These are phyloP conservation scores for Scaptomyza montana DNA, from an alignment of 1,140 invertebrate species.

Conservation along the genomic window DNA sequence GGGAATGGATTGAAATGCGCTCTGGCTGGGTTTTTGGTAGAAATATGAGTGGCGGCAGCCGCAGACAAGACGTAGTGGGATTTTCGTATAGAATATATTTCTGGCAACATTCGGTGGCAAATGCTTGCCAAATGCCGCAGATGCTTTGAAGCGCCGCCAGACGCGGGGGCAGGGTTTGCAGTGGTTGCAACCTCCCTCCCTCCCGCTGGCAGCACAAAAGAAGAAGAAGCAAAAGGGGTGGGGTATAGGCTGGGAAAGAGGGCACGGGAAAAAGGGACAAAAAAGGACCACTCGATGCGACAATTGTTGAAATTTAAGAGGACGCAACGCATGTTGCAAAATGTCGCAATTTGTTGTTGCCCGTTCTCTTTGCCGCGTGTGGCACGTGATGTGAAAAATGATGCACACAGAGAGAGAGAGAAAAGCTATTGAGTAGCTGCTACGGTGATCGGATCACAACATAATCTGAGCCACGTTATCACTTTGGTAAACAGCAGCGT, in stretches of 20 bases:
- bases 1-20: not conserved
- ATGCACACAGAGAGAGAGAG: constrained; percentile 38
- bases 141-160: constrained; percentile 60
- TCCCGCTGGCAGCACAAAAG: constrained; percentile 20
- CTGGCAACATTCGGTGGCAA: constrained; percentile 29
- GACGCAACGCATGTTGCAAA: constrained; percentile 70
- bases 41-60: constrained; percentile 44
- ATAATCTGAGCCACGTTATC: constrained; percentile 77
- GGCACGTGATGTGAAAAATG: constrained; percentile 77
- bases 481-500: constrained; percentile 70
- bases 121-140: constrained; percentile 55
- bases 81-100: constrained; percentile 27
- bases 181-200: constrained; percentile 2
- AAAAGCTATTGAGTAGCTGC: constrained; percentile 14
- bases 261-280: not conserved
- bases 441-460: constrained; percentile 76
- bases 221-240: not conserved
- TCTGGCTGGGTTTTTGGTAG: constrained; percentile 7
- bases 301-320: constrained; percentile 75
- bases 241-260: not conserved
- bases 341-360: constrained; percentile 65
- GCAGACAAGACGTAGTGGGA: constrained; percentile 56
- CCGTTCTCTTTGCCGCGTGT: constrained; percentile 59
- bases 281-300: constrained; percentile 38
- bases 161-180: not conserved